Conservation (phyloP, 2,797 vertebrate species). For the Pangasius sanitwongsei region DNA sequence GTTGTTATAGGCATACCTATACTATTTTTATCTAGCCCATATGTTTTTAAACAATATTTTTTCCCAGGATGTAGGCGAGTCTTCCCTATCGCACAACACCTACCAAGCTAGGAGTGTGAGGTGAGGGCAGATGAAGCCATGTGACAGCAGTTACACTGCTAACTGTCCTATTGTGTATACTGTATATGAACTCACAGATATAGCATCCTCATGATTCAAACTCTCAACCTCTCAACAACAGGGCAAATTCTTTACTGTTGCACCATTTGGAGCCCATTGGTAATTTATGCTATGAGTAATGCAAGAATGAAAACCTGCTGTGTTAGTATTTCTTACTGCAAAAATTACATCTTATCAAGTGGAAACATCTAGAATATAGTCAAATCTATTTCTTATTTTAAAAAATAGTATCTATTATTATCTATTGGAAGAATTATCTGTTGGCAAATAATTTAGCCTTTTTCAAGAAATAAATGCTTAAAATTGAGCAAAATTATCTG, state of each 20-base stretch:
- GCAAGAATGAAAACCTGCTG: neutral
- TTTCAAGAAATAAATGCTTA: neutral
- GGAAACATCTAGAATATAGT: neutral
- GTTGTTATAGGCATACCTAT: neutral
- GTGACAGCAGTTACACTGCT: neutral
- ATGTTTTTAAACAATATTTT: neutral
- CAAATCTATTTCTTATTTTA: neutral
- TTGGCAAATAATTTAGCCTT: neutral
- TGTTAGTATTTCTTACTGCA: neutral
- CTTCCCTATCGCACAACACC: neutral
- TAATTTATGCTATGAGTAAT: neutral
- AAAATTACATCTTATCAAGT: neutral
- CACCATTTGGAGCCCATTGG: neutral
- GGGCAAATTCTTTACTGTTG: neutral
- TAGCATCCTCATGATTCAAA: neutral
- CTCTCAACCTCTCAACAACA: neutral
- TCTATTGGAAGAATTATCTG: neutral
- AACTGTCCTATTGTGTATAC: neutral
- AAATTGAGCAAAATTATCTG: neutral
- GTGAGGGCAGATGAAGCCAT: neutral
- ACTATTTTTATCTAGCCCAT: neutral
- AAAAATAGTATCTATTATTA: neutral
- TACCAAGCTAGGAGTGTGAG: neutral
- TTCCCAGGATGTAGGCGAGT: neutral
- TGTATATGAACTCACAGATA: neutral